phyloP scores from a whole-genome alignment of 2,888 invertebrate species.

The Raillietiella orientalis region DNA sequence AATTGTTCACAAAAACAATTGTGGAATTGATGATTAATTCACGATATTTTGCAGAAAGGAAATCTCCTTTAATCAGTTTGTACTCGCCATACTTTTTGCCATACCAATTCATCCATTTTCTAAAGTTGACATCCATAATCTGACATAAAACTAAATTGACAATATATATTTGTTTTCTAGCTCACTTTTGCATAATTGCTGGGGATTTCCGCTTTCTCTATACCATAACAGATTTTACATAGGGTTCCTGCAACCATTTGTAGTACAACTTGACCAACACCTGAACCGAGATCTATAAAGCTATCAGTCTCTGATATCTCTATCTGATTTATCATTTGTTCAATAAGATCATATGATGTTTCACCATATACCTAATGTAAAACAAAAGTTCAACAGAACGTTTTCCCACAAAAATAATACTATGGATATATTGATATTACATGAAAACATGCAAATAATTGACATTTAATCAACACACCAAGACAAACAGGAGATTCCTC shows the following conservation, averaged over 20 bases:
- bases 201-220: slow-evolving; percentile 91
- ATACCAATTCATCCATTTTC: slow-evolving; percentile 91
- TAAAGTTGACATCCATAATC: slow-evolving; percentile 53
- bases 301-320: slow-evolving; percentile 70
- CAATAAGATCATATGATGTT: slow-evolving; percentile 86
- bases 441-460: too few relatives aligned
- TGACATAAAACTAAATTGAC: neutral
- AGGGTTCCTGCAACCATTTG: slow-evolving; percentile 90
- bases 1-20: slow-evolving; percentile 96
- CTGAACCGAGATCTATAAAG: slow-evolving; percentile 93
- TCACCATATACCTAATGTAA: slow-evolving; percentile 59
- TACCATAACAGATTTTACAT: slow-evolving; percentile 70
- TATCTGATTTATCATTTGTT: slow-evolving; percentile 92
- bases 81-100: slow-evolving; percentile 79
- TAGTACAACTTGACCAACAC: slow-evolving; percentile 91
- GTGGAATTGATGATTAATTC: slow-evolving; percentile 78
- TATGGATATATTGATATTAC: too few relatives aligned
- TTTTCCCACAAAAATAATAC: neutral
- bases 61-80: slow-evolving; percentile 73
- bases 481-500: too few relatives aligned
- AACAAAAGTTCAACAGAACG: neutral
- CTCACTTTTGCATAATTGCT: slow-evolving; percentile 61
- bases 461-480: too few relatives aligned
- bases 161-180: too few relatives aligned
- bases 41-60: slow-evolving; percentile 60